phyloP scores from a whole-genome alignment of 2,113 vertebrate species.

The Tragelaphus buxtoni region DNA sequence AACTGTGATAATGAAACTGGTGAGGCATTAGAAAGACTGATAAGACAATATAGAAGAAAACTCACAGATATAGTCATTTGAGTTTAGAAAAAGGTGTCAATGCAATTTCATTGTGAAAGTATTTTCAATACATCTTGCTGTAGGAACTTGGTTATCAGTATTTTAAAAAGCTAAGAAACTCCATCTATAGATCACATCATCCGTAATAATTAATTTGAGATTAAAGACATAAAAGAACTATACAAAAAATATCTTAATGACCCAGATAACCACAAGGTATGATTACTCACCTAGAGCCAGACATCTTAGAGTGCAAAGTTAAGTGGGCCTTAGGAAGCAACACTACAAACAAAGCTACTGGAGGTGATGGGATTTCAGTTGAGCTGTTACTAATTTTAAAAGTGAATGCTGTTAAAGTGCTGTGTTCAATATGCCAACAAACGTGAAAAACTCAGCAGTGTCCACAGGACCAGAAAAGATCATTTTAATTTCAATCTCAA shows the following conservation, averaged over 20 bases:
- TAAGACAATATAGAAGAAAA: background rate
- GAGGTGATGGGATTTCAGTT: background rate
- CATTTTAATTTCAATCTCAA: background rate
- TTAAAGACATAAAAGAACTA: background rate
- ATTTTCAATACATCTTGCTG: background rate
- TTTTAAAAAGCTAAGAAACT: background rate
- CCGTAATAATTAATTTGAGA: background rate
- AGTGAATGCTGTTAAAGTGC: background rate
- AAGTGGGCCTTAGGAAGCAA: background rate
- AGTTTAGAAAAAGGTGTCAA: background rate
- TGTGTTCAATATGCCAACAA: background rate
- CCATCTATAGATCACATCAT: background rate
- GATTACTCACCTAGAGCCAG: background rate
- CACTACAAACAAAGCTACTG: background rate
- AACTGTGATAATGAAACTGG: background rate
- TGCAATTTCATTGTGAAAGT: background rate
- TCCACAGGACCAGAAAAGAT: background rate
- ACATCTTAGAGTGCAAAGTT: background rate
- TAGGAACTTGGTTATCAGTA: background rate
- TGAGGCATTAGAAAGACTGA: background rate
- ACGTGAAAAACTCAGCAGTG: background rate
- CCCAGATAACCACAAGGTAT: background rate
- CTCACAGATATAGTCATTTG: background rate
- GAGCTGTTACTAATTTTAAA: background rate
- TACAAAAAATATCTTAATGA: background rate